Conservation (phyloP, 2,113 vertebrate species). For the Ciconia stormi region DNA sequence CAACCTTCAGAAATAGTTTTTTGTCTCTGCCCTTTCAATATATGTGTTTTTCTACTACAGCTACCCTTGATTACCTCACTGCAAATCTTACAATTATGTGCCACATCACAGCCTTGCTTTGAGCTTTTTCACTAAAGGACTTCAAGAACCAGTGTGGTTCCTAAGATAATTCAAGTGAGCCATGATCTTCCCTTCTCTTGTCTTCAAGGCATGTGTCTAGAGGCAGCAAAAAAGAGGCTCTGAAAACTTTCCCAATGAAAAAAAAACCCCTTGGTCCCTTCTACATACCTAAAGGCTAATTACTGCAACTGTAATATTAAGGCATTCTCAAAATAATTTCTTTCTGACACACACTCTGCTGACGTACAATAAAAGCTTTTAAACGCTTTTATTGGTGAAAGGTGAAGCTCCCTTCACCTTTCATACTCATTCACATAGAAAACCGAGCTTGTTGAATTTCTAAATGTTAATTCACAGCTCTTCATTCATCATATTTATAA, state of each 20-base stretch:
- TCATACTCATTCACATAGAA: background rate
- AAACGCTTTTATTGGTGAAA: background rate
- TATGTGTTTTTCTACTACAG: background rate
- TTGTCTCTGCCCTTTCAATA: background rate
- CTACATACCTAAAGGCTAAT: slow-evolving; percentile 1
- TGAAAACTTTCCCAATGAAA: background rate
- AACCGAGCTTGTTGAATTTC: background rate
- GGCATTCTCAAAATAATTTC: background rate
- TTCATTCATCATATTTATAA: slow-evolving; percentile 3
- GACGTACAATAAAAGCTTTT: background rate
- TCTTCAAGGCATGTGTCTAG: background rate
- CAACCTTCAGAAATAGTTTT: background rate
- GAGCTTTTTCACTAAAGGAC: background rate
- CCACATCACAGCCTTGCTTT: background rate
- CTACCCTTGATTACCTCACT: background rate
- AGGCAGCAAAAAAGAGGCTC: background rate
- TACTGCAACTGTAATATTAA: slow-evolving; percentile 5
- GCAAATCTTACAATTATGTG: background rate
- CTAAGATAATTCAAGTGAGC: background rate
- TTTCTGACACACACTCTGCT: slow-evolving; percentile 8
- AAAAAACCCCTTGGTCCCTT: background rate
- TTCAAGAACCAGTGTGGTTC: background rate
- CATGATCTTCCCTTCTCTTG: background rate
- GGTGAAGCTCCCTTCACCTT: background rate
- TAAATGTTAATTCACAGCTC: slow-evolving; percentile 47